Percentiles rank a stretch among this genome's conserved stretches.
phyloP scores from a whole-genome alignment of 2,113 vertebrate species.

The Coptodon bakossiorum region DNA sequence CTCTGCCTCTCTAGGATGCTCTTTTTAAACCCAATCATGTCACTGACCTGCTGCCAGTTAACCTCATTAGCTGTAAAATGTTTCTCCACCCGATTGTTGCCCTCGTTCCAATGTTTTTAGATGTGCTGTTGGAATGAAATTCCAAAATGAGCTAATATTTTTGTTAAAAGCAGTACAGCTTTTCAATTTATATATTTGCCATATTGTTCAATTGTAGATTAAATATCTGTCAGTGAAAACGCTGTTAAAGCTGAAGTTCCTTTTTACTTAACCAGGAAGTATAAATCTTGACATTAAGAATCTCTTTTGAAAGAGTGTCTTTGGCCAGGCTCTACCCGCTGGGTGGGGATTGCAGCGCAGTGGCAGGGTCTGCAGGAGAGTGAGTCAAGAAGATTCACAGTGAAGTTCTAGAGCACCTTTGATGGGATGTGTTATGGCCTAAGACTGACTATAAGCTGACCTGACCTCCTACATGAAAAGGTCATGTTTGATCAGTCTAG shows the following conservation, averaged over 20 bases:
- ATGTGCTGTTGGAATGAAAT: neutral
- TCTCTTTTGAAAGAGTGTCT: neutral
- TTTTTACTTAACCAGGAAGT: neutral
- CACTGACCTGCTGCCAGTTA: neutral
- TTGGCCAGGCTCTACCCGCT: neutral
- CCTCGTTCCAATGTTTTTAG: neutral
- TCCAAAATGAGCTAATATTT: neutral
- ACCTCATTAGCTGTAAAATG: neutral
- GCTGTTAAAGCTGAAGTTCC: neutral
- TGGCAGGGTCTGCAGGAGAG: neutral
- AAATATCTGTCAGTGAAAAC: neutral
- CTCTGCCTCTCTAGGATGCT: neutral
- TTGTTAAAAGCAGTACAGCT: neutral
- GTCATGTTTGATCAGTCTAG: neutral
- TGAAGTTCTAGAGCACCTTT: neutral
- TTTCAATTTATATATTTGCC: neutral
- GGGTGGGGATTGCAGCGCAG: neutral
- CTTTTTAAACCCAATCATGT: neutral
- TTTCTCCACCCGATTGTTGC: neutral
- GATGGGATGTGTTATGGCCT: neutral
- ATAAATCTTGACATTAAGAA: neutral
- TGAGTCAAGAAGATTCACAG: neutral
- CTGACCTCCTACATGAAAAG: neutral
- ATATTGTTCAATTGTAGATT: neutral
- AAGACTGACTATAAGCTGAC: neutral